A percentile compares a stretch with the other conserved stretches of the same genome.
These are phyloP conservation scores for Cerastis leucographa DNA, from an alignment of 2,888 invertebrate genomes.

Conservation along the genomic window DNA sequence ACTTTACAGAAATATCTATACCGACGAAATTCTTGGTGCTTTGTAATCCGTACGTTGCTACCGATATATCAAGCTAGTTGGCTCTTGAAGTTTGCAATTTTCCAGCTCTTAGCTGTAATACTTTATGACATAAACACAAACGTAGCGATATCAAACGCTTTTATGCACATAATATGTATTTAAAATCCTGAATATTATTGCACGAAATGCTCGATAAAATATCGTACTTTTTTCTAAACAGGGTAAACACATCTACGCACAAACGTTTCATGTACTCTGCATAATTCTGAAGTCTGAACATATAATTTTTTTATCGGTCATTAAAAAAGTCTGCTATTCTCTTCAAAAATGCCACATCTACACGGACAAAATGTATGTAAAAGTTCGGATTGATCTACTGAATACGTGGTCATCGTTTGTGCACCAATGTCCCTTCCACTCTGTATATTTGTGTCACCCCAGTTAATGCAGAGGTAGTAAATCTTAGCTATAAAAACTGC, in stretches of 20 bases:
- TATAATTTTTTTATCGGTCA: neutral
- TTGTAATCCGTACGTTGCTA: constrained; percentile 1
- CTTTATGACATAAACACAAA: constrained; percentile 8
- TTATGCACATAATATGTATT: neutral
- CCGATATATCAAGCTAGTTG: constrained; percentile 12
- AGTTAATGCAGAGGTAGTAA: neutral
- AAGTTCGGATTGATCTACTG: neutral
- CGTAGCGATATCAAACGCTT: neutral
- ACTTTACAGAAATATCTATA: neutral
- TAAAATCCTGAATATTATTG: neutral
- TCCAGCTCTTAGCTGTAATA: neutral
- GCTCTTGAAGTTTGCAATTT: constrained; percentile 12
- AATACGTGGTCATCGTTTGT: neutral
- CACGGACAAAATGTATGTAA: neutral
- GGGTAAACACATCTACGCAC: neutral
- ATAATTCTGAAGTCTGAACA: neutral
- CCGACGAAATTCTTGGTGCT: neutral
- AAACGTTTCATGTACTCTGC: neutral
- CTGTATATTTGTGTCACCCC: neutral
- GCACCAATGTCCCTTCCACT: too few species aligned
- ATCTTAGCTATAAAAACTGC: neutral
- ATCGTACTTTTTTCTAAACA: neutral
- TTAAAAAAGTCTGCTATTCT: neutral
- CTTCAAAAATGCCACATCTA: neutral
- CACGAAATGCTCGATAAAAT: neutral